Conservation (phyloP, 2,113 vertebrate species). For the Notechis scutatus region DNA sequence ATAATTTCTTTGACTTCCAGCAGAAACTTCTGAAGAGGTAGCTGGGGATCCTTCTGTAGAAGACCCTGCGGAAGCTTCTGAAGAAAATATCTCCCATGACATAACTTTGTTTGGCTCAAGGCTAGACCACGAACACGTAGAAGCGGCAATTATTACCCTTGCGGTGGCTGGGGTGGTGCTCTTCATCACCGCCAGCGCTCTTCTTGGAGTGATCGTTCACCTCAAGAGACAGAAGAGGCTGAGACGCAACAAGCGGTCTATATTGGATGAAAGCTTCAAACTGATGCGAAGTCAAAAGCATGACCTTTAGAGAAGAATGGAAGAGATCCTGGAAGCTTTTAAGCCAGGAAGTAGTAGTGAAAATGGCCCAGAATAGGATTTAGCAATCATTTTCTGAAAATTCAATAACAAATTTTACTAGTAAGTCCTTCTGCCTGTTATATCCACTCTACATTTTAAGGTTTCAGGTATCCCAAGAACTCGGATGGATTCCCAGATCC, state of each 20-base stretch:
- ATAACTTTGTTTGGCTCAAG: conserved; percentile 62
- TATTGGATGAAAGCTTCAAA: conserved; percentile 74
- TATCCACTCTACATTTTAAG: neutral
- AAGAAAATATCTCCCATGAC: conserved; percentile 37
- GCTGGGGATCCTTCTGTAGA: neutral
- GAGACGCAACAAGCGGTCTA: conserved; percentile 72
- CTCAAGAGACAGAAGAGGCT: conserved; percentile 62
- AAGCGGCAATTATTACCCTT: conserved; percentile 55
- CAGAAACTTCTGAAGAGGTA: neutral
- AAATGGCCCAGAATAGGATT: neutral
- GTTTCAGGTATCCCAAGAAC: neutral
- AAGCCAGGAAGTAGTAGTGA: neutral
- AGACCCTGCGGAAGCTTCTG: neutral
- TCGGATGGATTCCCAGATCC: neutral
- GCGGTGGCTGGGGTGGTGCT: conserved; percentile 48
- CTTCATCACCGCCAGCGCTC: conserved; percentile 45
- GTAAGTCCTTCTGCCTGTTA: neutral
- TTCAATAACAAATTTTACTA: neutral
- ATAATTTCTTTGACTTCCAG: conserved; percentile 35
- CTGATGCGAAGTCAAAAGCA: conserved; percentile 62
- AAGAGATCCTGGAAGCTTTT: neutral
- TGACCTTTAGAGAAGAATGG: conserved; percentile 40
- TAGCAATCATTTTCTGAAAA: neutral
- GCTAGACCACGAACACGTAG: conserved; percentile 46
- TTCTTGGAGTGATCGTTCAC: conserved; percentile 59